Evolutionary conservation across 2,888 invertebrate genomes (phyloP), one percentile per base, ranked within the genome.

Genomic region (Notodonta ziczac): DNA sequence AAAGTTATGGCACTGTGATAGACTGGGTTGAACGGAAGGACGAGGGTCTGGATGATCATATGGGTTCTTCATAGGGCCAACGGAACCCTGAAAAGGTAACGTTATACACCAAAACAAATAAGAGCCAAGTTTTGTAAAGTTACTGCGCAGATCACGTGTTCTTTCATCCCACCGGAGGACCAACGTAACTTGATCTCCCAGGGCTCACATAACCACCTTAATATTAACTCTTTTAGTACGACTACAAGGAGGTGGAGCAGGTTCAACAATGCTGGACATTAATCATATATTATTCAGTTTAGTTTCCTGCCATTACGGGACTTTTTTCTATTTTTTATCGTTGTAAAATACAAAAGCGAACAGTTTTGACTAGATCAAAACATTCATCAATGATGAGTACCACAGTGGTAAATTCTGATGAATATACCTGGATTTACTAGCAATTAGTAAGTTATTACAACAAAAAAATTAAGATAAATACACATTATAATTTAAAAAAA

Each of bases 101-200:
- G 9, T 10, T 52, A 24, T 24, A 13, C 24, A 32, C 5, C 32
- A 9, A 32, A 32, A 52, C 32, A 52, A 32, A 52, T 52, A 52
- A 52, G 32, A 52, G 52, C 13, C 12, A 52, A 52, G 52, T 52
- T 52, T 52, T 52, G 52, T 52, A 52, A 52, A 32, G 52, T 52
- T 51, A 24, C 51, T 10, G 51, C 51, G 24, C 51, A 51, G 16
- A 51, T 52, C 52, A 32, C 32, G 32, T 52, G 52, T 52, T 32
- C 51, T 51, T 24, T 52, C 32, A 52, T 14, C 32, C 32, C 16
- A 32, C 6, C 32, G 32, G 50, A 52, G 3, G 32, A 32, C 52
- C 52, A 32, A 32, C 52, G 6, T 32, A 52, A 32, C 52, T 24
- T 52, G 52, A 52, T 52, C 52, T 52, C 52, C 52, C 52, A 13